Evolutionary conservation across 2,113 vertebrate genomes (phyloP), one percentile per base, ranked within the genome.

Genomic region (Acrocephalus arundinaceus): DNA sequence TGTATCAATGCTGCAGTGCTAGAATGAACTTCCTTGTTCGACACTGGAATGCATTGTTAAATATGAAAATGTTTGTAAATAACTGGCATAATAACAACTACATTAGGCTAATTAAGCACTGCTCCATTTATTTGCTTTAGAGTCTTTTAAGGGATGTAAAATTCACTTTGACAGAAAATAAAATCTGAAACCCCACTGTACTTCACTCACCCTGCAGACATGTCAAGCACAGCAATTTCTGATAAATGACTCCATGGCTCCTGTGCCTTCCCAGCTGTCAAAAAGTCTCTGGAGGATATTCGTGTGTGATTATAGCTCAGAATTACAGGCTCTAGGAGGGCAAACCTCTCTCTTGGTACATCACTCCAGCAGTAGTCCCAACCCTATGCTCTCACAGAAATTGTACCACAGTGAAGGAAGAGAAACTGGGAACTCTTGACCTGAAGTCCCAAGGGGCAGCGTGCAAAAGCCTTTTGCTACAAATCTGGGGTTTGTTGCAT

Each of bases 301-400:
- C 74, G 10, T 48, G 25, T 46, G 13, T 66, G 41, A 51, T 66
- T 76, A 49, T 23, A 85, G 18, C 37, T 31, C 41, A 62, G 45
- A 66, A 31, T 46, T 66, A 61, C 31, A 85, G 51, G 37, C 9
- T 73, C 41, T 61, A 51, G 41, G 63, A 86, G 73, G 27, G 8
- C 4, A 46, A 85, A 79, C 13, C 28, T 70, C 20, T 28, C 9
- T 51, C 41, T 31, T n/a, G 11, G 15, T 48, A 9, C 0, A 0
- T 63, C 13, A 45, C 15, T n/a, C 13, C 31, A 75, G 66, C 66
- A 67, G 33, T 7, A 74, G 20, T 7, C n/a, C 25, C 23, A 70
- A 28, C 18, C 18, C 31, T 6, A 3, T 41, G 13, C 15, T 90
- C 15, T 49, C 27, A 22, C 20, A n/a, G 49, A 48, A 80, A 24